phyloP scores from a whole-genome alignment of 1,140 invertebrate genomes.

The Papilio polyxenes region DNA sequence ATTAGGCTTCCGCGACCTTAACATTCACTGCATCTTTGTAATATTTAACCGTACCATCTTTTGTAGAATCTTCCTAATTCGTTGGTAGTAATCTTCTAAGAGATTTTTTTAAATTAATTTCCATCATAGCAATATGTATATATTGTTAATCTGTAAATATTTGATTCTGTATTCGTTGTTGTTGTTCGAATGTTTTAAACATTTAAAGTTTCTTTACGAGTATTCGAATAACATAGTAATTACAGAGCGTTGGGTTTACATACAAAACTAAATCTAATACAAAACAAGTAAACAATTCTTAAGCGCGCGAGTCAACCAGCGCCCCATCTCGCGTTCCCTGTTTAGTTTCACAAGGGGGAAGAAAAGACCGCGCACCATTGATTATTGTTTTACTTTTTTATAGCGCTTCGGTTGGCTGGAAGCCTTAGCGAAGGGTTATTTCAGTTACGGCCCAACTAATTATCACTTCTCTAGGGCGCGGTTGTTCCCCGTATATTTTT shows the following conservation, averaged over 20 bases:
- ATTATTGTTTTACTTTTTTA: constrained; percentile 71
- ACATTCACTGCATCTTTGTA: no score
- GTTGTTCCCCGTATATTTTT: constrained; percentile 30
- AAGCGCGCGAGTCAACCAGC: neutral
- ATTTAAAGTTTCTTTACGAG: neutral
- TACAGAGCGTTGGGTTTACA: neutral
- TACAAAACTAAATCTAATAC: neutral
- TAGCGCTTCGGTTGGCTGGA: constrained; percentile 47
- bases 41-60: no score
- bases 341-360: constrained; percentile 47
- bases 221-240: neutral
- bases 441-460: constrained; percentile 36
- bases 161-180: neutral
- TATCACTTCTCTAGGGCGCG: constrained; percentile 28
- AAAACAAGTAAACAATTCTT: constrained; percentile 1
- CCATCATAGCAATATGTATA: neutral
- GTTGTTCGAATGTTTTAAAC: no score
- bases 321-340: constrained; percentile 17
- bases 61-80: no score
- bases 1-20: no score
- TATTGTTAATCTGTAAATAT: neutral
- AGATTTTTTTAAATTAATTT: neutral
- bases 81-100: no score
- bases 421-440: constrained; percentile 39
- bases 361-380: constrained; percentile 56